A percentile compares a stretch with the other conserved stretches of the same genome.
Evolutionary conservation across 2,113 vertebrate species (phyloP).

Genomic region (Brachypteracias leptosomus): DNA sequence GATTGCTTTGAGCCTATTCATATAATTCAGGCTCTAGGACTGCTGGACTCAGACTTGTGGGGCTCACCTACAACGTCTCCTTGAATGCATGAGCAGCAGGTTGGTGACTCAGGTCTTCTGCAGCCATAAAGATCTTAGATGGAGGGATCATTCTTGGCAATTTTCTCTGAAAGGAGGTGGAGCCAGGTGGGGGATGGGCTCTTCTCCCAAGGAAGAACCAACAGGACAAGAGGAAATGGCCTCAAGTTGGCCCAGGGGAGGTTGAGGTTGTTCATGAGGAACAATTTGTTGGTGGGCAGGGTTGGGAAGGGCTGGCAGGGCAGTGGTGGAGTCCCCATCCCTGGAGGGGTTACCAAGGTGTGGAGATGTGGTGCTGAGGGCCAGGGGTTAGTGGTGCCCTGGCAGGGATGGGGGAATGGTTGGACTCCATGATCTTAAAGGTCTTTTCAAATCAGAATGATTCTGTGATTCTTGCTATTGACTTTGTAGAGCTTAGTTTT

Average conservation of each 20-base stretch:
- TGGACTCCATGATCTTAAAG: background rate
- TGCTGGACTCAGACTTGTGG: too few relatives aligned
- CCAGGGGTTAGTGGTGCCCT: background rate
- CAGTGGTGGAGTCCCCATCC: background rate
- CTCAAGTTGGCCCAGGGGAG: background rate
- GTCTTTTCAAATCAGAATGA: background rate
- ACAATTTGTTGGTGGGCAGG: too few relatives aligned
- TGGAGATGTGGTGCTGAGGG: background rate
- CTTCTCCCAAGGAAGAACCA: background rate
- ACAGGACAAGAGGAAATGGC: background rate
- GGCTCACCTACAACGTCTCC: background rate
- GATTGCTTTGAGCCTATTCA: background rate
- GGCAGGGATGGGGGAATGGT: too few relatives aligned
- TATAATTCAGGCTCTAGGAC: background rate
- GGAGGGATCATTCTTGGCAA: background rate
- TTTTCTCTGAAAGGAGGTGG: background rate
- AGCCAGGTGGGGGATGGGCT: background rate
- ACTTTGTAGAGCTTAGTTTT: background rate
- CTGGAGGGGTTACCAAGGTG: background rate
- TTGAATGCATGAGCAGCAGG: background rate
- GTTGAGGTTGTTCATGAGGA: background rate
- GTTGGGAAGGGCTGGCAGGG: too few relatives aligned
- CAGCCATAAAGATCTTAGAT: background rate
- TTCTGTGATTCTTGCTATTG: background rate
- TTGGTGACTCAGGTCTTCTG: background rate